Base-by-base conservation (phyloP, 1,140 invertebrate genomes). In the Zaprionus tsacasi region DNA sequence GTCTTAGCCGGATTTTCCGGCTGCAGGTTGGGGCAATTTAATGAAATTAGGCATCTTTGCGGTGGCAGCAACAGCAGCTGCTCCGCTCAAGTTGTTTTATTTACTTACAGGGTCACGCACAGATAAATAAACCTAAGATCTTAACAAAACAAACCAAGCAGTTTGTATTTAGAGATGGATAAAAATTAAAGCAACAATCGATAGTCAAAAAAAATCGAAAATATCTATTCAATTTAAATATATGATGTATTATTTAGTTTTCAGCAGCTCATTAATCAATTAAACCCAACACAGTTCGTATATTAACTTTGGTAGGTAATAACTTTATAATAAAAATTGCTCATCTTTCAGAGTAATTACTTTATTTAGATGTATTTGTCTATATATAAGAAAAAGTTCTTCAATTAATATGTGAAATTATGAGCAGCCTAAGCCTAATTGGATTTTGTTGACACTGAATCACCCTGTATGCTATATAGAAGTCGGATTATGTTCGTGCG, bases 1-100 rank as follows among this genome's bases (percentile, higher is more conserved):
- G 73, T 77, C 77, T 80, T 59, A 36, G 65, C 52, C 58, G 70
- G 54, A 21, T 76, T 58, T 36, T 55, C 70, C 70, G 80, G 17
- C 77, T 81, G 83, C 81, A 88, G 85, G 83, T 89, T 75, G 74
- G 67, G 50, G 65, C 73, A 70, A 73, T 89, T 89, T 89, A 83
- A 89, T 76, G 70, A 89, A 89, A 89, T 88, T 78, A 76, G 78
- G 57, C 58, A 70, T 40, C 64, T 35, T 61, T 40, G 11, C 55
- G 43, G 35, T n/a, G n/a, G 43, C 12, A 63, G 10, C 10, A 36
- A 50, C 10, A 70, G 45, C 72, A 75, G 66, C 67, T 64, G 67
- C 30, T 50, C 38, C 38, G 6, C 27, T 63, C 75, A 56, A 64
- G 64, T 61, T 5, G 15, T 3, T 35, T 50, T 54, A 11, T 12